Evolutionary conservation across 1,140 invertebrate species (phyloP).

Genomic region (Colletes latitarsis): DNA sequence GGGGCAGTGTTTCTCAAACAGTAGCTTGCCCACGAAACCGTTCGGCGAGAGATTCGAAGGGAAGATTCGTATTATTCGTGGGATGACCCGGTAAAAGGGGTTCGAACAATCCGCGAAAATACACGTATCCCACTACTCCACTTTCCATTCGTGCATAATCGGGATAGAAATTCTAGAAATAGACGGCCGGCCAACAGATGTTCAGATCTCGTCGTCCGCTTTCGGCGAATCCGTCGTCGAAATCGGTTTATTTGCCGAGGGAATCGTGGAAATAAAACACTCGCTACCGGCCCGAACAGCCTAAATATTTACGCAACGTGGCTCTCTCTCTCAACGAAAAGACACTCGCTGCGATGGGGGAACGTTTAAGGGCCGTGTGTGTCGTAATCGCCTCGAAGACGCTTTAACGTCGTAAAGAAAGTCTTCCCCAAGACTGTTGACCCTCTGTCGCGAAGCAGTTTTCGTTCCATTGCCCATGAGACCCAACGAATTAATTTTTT

Average conservation of each 20-base stretch:
- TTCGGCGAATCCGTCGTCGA: conserved; percentile 39
- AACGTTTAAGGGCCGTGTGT: conserved; percentile 10
- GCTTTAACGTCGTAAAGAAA: conserved; percentile 1
- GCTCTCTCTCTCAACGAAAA: not conserved
- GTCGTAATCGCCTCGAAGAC: conserved; percentile 24
- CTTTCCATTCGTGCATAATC: not conserved
- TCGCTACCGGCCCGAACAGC: conserved; percentile 5
- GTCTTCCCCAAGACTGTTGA: not conserved
- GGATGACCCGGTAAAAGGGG: too few species aligned
- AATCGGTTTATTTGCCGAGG: conserved; percentile 47
- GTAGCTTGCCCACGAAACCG: too few species aligned
- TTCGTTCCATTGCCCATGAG: too few species aligned
- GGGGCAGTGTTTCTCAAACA: too few species aligned
- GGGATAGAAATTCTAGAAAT: conserved; percentile 11
- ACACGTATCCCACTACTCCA: not conserved
- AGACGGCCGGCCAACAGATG: conserved; percentile 14
- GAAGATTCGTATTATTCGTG: too few species aligned
- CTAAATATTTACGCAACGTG: conserved; percentile 33
- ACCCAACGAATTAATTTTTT: too few species aligned
- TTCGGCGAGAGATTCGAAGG: too few species aligned
- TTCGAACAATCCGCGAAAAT: too few species aligned
- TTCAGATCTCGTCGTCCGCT: not conserved
- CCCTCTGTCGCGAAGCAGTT: not conserved
- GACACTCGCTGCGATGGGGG: not conserved
- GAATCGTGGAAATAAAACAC: conserved; percentile 48